Base-by-base conservation (phyloP, 2,113 vertebrate genomes). In the Hypomesus transpacificus region DNA sequence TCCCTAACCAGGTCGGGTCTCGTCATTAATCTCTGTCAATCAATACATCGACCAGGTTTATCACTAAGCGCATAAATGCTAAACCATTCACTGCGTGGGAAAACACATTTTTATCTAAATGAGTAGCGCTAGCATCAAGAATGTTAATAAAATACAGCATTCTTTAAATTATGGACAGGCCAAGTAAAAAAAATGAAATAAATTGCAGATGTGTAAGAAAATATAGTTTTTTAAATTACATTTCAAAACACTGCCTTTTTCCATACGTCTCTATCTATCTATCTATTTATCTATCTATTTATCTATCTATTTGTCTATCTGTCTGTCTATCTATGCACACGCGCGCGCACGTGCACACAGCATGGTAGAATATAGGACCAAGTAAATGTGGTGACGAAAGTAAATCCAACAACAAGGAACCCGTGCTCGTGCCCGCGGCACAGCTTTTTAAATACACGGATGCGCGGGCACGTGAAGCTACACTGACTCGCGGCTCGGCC, bases 21-120 rank as follows among this genome's bases (percentile, higher is more conserved):
- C 84, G 85, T 90, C 87, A 91, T 93, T 92, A 91, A 92, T 93
- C 91, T 92, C 91, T 91, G 92, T 92, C 92, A 92, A 66, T 92
- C 92, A 83, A 93, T 93, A 91, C 80, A 91, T 93, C 78, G 91
- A 93, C 86, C 87, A 71, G 87, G 86, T 89, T 91, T 90, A 92
- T 91, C 90, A 87, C 91, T 92, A 83, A 90, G 81, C 87, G 88
- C 88, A 85, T 84, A 76, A 89, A 88, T 89, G 85, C 83, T 82
- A 90, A 88, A 84, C 80, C 86, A 88, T 85, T 88, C 84, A 86
- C 84, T 88, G 84, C 86, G 89, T 88, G 88, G 87, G 89, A 90
- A 90, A 89, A 88, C 86, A 84, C 86, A 22, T 77, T 80, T 89
- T 88, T 85, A 86, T 87, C 78, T 82, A 69, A 65, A 70, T 81